phyloP scores from a whole-genome alignment of 2,797 vertebrate species.

The Tokudaia tokunoshimensis region DNA sequence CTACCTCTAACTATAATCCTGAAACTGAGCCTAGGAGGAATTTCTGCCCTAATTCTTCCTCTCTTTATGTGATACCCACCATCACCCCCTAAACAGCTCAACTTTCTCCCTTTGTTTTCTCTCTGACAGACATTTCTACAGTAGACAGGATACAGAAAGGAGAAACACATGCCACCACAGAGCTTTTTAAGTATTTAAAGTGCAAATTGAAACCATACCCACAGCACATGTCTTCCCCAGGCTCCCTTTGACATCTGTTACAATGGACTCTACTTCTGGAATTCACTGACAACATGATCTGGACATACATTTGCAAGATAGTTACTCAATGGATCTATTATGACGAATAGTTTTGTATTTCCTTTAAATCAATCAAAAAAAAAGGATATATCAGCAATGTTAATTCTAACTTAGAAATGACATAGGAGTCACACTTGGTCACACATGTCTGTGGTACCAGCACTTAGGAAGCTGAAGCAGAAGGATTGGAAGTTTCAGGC shows the following conservation, averaged over 20 bases:
- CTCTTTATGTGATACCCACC: not conserved
- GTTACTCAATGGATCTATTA: conserved; percentile 18
- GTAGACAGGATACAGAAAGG: not conserved
- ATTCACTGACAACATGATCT: conserved; percentile 43
- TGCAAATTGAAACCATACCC: conserved; percentile 42
- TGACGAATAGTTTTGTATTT: conserved; percentile 42
- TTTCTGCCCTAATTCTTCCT: not conserved
- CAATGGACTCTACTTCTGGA: conserved; percentile 26
- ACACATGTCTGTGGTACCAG: not conserved
- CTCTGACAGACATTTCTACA: not conserved
- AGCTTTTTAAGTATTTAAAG: conserved; percentile 14
- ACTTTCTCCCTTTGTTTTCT: not conserved
- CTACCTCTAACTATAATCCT: not conserved
- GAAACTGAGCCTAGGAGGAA: not conserved
- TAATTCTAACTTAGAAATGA: not conserved
- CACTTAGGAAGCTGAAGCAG: not conserved
- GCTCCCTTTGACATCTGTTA: not conserved
- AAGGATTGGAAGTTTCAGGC: not conserved
- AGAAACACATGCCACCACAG: not conserved
- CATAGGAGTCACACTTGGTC: not conserved
- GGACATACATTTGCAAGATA: not conserved
- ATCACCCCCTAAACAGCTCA: not conserved
- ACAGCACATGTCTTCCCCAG: not conserved
- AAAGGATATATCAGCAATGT: not conserved
- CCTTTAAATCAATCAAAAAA: not conserved